Percentiles rank a stretch among this genome's conserved stretches.
These are phyloP conservation scores for Neostethus bicornis DNA, from an alignment of 2,797 vertebrate genomes.

Conservation along the genomic window DNA sequence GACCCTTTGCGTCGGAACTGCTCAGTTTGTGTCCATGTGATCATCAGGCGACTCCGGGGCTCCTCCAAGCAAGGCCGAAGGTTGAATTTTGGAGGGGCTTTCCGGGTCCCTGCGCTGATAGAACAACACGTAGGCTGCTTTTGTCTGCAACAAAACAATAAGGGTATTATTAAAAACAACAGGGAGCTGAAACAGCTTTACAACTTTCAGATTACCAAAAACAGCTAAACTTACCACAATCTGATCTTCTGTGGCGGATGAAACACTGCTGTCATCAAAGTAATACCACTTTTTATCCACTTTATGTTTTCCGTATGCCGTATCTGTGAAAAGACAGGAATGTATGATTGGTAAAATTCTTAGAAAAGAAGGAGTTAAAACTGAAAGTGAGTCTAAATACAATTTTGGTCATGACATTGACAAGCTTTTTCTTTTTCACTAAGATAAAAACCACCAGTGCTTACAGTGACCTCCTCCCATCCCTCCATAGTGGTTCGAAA, in stretches of 20 bases:
- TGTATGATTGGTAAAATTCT: too few relatives aligned
- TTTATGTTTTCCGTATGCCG: conserved; percentile 93
- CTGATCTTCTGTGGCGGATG: conserved; percentile 91
- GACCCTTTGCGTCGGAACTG: conserved; percentile 44
- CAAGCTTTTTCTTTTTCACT: background rate
- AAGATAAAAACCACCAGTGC: conserved; percentile 35
- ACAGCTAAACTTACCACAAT: conserved; percentile 96
- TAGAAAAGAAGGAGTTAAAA: background rate
- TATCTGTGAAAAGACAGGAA: too few relatives aligned
- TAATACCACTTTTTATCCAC: conserved; percentile 92
- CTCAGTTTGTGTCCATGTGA: conserved; percentile 87
- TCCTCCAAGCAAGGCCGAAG: conserved; percentile 77
- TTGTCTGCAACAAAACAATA: conserved; percentile 82
- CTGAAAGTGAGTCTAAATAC: background rate
- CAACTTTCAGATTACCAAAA: background rate
- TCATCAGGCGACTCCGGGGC: conserved; percentile 75
- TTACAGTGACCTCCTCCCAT: conserved; percentile 98
- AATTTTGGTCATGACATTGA: too few relatives aligned
- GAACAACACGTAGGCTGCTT: conserved; percentile 95
- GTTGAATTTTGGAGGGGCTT: conserved; percentile 67
- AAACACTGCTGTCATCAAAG: conserved; percentile 95
- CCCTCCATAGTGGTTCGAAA: conserved; percentile 97
- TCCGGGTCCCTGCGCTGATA: conserved; percentile 87
- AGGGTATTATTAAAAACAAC: conserved; percentile 35
- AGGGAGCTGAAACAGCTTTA: conserved; percentile 3